phyloP scores from a whole-genome alignment of 1,140 invertebrate species.

The Hormaphis cornu region DNA sequence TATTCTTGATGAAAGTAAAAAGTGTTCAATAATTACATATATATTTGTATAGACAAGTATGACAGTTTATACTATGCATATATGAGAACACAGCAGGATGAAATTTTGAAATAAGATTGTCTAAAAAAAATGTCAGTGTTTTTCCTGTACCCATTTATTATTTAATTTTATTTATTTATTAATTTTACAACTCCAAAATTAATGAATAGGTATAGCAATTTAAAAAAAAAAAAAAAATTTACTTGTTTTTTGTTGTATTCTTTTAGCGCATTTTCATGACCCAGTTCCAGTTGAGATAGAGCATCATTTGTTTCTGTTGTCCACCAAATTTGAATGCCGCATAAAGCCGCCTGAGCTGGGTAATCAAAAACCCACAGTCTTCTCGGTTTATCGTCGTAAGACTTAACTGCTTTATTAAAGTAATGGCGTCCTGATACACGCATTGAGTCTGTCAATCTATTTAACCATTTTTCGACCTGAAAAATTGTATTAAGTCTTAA shows the following conservation, averaged over 20 bases:
- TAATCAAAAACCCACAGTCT: constrained; percentile 88
- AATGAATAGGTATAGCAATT: no score
- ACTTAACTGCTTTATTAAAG: constrained; percentile 66
- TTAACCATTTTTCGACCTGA: constrained; percentile 85
- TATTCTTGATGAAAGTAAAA: no score
- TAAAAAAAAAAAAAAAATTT: neutral
- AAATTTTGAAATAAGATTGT: no score
- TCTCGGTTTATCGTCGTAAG: constrained; percentile 82
- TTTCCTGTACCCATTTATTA: no score
- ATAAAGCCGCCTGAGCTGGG: constrained; percentile 77
- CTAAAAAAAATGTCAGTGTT: no score
- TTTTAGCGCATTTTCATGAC: constrained; percentile 82
- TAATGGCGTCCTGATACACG: constrained; percentile 64
- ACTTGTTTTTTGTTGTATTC: constrained; percentile 86
- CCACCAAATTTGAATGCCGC: constrained; percentile 93
- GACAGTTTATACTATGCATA: no score
- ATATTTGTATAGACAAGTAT: no score
- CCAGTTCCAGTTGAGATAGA: constrained; percentile 80
- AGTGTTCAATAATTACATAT: no score
- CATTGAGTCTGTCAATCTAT: constrained; percentile 74
- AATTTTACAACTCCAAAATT: no score
- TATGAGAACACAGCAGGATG: no score
- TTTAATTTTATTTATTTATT: no score
- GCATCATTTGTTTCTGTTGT: constrained; percentile 83
- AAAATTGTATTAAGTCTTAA: neutral